Conservation (phyloP, 2,888 invertebrate genomes). For the Taenaris catops region DNA sequence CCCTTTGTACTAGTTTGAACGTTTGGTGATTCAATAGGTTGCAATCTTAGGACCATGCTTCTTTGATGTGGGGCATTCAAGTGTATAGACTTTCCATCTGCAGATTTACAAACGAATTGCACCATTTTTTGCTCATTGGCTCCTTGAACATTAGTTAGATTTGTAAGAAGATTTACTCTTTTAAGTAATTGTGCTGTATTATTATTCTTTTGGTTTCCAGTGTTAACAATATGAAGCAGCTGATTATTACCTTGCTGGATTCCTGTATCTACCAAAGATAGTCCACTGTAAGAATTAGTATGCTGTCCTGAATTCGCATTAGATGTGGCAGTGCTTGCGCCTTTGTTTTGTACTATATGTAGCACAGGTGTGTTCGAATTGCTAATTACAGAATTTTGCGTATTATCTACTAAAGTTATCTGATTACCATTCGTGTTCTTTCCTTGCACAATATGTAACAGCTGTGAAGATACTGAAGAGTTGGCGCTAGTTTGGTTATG, state of each 20-base stretch:
- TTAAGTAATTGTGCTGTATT: slow-evolving; percentile 61
- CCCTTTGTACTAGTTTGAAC: slow-evolving; percentile 37
- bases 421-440: slow-evolving; percentile 60
- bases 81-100: slow-evolving; percentile 79
- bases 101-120: slow-evolving; percentile 82
- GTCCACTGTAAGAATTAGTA: slow-evolving; percentile 51
- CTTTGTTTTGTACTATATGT: slow-evolving; percentile 71
- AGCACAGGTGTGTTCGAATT: slow-evolving; percentile 57
- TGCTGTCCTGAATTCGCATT: slow-evolving; percentile 44
- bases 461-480: slow-evolving; percentile 45
- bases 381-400: slow-evolving; percentile 60
- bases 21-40: slow-evolving; percentile 59
- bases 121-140: slow-evolving; percentile 76
- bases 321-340: slow-evolving; percentile 32
- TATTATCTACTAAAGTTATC: slow-evolving; percentile 58
- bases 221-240: slow-evolving; percentile 70
- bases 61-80: slow-evolving; percentile 75
- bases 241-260: slow-evolving; percentile 68
- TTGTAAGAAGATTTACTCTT: slow-evolving; percentile 70
- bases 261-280: slow-evolving; percentile 64
- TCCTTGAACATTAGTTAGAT: slow-evolving; percentile 66
- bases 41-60: slow-evolving; percentile 70
- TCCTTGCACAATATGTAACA: slow-evolving; percentile 71
- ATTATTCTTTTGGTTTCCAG: slow-evolving; percentile 56
- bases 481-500: slow-evolving; percentile 41